These are phyloP conservation scores for Drosophila atripex DNA, from an alignment of 2,888 invertebrate genomes.

Conservation along the genomic window DNA sequence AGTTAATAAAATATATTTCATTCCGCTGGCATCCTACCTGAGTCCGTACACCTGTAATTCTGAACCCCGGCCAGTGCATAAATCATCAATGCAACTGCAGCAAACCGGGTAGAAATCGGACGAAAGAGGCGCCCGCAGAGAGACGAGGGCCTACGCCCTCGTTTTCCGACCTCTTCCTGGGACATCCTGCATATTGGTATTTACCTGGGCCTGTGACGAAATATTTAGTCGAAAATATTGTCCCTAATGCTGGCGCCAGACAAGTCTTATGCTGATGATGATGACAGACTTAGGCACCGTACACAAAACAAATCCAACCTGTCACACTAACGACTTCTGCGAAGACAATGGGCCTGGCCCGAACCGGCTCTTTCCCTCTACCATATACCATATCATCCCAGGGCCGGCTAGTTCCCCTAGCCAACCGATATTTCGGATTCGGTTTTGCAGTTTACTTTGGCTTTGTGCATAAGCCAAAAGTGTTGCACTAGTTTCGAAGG, in stretches of 20 bases:
- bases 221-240: conserved; percentile 80
- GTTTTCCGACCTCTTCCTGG: conserved; percentile 14
- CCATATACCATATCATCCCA: background rate
- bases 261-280: conserved; percentile 80
- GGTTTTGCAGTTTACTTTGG: conserved; percentile 36
- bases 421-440: conserved; percentile 2
- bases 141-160: conserved; percentile 58
- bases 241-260: conserved; percentile 84
- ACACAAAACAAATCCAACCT: conserved; percentile 82
- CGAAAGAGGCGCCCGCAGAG: conserved; percentile 79
- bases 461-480: conserved; percentile 78
- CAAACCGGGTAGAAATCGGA: conserved; percentile 51
- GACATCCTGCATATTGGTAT: background rate
- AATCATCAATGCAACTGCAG: conserved; percentile 68
- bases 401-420: background rate
- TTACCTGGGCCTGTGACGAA: conserved; percentile 77
- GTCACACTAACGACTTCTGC: conserved; percentile 83
- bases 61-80: conserved; percentile 53
- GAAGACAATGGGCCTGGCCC: conserved; percentile 69
- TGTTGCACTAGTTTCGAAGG: conserved; percentile 76
- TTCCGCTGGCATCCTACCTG: conserved; percentile 28
- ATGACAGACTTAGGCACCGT: conserved; percentile 80
- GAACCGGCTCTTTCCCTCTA: conserved; percentile 23
- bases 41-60: conserved; percentile 67
- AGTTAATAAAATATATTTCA: conserved; percentile 16